These are phyloP conservation scores for Hycleus phaleratus DNA, from an alignment of 1,140 invertebrate genomes.

Conservation along the genomic window DNA sequence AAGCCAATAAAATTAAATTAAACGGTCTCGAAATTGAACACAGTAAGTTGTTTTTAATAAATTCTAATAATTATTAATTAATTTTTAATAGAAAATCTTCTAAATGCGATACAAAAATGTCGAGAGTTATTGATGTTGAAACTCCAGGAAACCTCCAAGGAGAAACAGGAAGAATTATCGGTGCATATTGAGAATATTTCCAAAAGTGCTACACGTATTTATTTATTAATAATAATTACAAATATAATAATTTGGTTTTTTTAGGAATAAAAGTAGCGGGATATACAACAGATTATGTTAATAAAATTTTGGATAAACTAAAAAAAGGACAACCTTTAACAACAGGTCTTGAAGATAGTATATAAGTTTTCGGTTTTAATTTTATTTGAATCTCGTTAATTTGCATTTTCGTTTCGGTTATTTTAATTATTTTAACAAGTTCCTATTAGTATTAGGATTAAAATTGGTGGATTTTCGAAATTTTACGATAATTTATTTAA, in stretches of 20 bases:
- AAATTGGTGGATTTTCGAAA: no score
- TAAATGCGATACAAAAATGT: slow-evolving; percentile 58
- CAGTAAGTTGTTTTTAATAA: slow-evolving; percentile 55
- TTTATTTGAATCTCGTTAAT: slow-evolving; percentile 19
- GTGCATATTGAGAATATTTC: slow-evolving; percentile 58
- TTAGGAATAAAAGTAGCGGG: slow-evolving; percentile 71
- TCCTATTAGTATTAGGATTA: background rate
- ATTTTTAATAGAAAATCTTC: slow-evolving; percentile 49
- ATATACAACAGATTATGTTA: slow-evolving; percentile 78
- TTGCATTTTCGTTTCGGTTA: slow-evolving; percentile 3
- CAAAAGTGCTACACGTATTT: slow-evolving; percentile 36
- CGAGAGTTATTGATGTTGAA: slow-evolving; percentile 57
- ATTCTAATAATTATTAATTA: background rate
- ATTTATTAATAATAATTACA: background rate
- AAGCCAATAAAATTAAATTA: slow-evolving; percentile 92
- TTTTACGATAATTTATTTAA: no score
- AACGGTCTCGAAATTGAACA: slow-evolving; percentile 90
- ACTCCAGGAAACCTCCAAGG: slow-evolving; percentile 46
- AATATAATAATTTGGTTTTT: slow-evolving; percentile 33
- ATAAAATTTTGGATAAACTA: slow-evolving; percentile 72
- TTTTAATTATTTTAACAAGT: background rate
- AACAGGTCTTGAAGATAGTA: slow-evolving; percentile 54
- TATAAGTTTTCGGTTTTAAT: slow-evolving; percentile 1
- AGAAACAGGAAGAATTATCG: slow-evolving; percentile 55
- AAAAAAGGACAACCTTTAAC: slow-evolving; percentile 54